Evolutionary conservation across 2,797 vertebrate species (phyloP), one percentile per base, ranked within the genome.

Genomic region (Tangara arthus): DNA sequence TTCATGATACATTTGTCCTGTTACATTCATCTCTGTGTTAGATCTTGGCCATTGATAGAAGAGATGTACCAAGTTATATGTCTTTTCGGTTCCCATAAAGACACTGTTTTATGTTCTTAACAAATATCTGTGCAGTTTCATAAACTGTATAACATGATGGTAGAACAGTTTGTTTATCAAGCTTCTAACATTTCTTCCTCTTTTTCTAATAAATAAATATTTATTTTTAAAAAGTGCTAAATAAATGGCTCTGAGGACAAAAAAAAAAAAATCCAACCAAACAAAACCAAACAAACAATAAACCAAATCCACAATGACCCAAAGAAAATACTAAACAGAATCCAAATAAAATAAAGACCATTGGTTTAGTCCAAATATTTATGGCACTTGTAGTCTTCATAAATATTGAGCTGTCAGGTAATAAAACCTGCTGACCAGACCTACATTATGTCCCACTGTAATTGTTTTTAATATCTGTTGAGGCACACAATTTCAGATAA

Each of bases 361-460:
- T 49, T 91, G 65, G 21, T 95, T 96, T 95, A 80, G 39, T 85
- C 57, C 73, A 90, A 77, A 89, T 97, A 94, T 94, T 94, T 94
- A 93, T 94, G 83, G 30, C 65, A 89, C 60, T 95, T 95, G 42
- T 70, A 73, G 22, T 34, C 75, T 94, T 78, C 50, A 73, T 91
- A 97, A 96, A 94, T 97, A 95, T 93, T 91, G 96, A 95, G 69
- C 82, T 96, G 71, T 95, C 89, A 95, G 37, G 19, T 95, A 96
- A 93, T 69, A 91, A 96, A 96, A 89, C 59, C 73, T 88, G 30
- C 64, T 52, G 71, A 88, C 79, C 63, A 89, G 27, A 52, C 55
- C 32, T 60, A 32, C 3, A 4, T 35, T 83, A 55, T 94, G n/a
- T 88, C 71, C 26, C 35, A 44, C 17, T 85, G 79, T 77, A 13